Percentiles rank a stretch among this genome's conserved stretches.
These are phyloP conservation scores for Sericinus montela DNA, from an alignment of 2,888 invertebrate genomes.

Conservation along the genomic window DNA sequence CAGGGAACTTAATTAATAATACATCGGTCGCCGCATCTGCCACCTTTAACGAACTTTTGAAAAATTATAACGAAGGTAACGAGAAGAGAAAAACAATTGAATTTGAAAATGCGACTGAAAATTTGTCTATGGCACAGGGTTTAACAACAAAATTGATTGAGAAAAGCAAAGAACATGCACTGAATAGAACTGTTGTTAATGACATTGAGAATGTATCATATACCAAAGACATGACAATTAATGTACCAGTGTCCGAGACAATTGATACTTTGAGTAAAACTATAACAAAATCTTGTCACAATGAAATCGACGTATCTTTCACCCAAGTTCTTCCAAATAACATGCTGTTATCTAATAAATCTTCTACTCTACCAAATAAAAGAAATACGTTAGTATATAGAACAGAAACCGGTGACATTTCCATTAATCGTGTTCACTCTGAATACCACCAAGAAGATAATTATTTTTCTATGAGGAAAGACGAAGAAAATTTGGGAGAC, in stretches of 20 bases:
- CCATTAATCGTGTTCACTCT: slow-evolving; percentile 30
- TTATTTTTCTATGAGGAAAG: slow-evolving; percentile 21
- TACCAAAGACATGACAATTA: slow-evolving; percentile 27
- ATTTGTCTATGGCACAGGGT: slow-evolving; percentile 32
- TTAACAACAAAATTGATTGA: slow-evolving; percentile 22
- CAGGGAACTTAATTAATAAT: background rate
- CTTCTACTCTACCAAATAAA: slow-evolving; percentile 14
- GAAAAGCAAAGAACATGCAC: background rate
- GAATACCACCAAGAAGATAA: slow-evolving; percentile 18
- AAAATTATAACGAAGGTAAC: slow-evolving; percentile 3
- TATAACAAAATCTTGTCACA: background rate
- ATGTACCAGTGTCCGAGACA: background rate
- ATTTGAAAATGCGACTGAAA: slow-evolving; percentile 26
- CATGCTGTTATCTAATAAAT: slow-evolving; percentile 14
- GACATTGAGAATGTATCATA: slow-evolving; percentile 24
- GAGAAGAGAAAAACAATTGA: slow-evolving; percentile 26
- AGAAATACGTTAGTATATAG: slow-evolving; percentile 27
- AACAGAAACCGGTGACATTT: slow-evolving; percentile 24
- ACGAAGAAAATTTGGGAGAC: slow-evolving; percentile 11
- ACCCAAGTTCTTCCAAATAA: slow-evolving; percentile 32
- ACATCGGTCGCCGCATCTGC: no score
- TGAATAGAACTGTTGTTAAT: slow-evolving; percentile 26
- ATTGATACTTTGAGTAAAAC: slow-evolving; percentile 4
- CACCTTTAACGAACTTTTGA: slow-evolving; percentile 11
- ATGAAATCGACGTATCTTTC: slow-evolving; percentile 20